Evolutionary conservation across 2,888 invertebrate genomes (phyloP).

Genomic region (Unio delphinus): DNA sequence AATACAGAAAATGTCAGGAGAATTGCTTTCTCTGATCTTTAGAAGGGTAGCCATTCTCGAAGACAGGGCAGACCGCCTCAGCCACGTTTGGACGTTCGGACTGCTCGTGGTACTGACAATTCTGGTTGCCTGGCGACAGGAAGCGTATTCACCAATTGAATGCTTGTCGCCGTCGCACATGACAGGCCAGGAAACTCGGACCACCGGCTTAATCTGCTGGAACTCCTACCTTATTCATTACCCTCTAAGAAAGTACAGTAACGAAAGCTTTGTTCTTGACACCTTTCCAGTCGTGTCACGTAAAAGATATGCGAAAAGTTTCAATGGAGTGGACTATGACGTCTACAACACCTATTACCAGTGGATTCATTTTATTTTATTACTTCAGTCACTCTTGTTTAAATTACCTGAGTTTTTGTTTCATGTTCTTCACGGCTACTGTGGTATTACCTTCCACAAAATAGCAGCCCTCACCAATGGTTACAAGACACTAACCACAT

Average conservation of each 20-base stretch:
- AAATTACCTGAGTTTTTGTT: slow-evolving; percentile 31
- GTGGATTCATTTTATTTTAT: slow-evolving; percentile 27
- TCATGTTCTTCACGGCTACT: slow-evolving; percentile 21
- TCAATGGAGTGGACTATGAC: slow-evolving; percentile 2
- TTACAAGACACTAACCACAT: slow-evolving; percentile 13
- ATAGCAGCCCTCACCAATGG: slow-evolving; percentile 23
- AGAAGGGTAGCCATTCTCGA: slow-evolving; percentile 16
- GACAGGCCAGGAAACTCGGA: not conserved
- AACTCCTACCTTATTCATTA: slow-evolving; percentile 15
- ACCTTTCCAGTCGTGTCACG: too few species aligned
- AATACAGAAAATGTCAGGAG: not conserved
- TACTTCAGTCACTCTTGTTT: slow-evolving; percentile 29
- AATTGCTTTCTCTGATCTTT: slow-evolving; percentile 16
- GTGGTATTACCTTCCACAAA: slow-evolving; percentile 28
- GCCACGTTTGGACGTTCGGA: slow-evolving; percentile 34
- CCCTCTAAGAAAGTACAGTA: not conserved
- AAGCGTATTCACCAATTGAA: slow-evolving; percentile 10
- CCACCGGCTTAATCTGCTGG: slow-evolving; percentile 18
- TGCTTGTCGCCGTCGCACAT: slow-evolving; percentile 25
- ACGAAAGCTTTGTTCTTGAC: too few species aligned
- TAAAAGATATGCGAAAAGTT: not conserved
- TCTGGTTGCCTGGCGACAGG: slow-evolving; percentile 28
- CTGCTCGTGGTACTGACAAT: slow-evolving; percentile 20
- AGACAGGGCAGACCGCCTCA: slow-evolving; percentile 32
- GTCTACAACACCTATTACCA: slow-evolving; percentile 18